Conservation (phyloP, 2,888 invertebrate species). For the Plagodis dolabraria region DNA sequence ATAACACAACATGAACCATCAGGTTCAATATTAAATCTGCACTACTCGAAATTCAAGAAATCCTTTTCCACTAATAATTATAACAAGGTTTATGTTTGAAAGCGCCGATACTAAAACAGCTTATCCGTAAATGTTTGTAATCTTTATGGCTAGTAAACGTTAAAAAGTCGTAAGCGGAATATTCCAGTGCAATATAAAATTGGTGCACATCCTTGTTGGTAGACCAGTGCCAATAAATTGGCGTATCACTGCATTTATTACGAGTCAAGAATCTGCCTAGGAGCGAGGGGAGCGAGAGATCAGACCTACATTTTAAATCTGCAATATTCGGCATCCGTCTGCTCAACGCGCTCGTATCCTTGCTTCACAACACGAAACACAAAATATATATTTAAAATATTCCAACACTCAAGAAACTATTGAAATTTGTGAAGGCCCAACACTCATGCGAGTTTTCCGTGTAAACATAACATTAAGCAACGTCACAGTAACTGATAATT, state of each 20-base stretch:
- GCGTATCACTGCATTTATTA: slow-evolving; percentile 29
- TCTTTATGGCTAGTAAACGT: no score
- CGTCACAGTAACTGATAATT: slow-evolving; percentile 22
- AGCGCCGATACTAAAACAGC: no score
- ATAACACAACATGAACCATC: no score
- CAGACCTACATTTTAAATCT: slow-evolving; percentile 28
- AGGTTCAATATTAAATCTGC: no score
- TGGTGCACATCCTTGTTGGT: slow-evolving; percentile 36
- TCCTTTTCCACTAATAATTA: no score
- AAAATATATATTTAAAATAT: no score
- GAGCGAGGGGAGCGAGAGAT: slow-evolving; percentile 27
- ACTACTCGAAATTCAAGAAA: no score
- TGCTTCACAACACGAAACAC: not conserved
- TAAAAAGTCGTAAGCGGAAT: not conserved
- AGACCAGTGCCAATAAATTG: slow-evolving; percentile 9
- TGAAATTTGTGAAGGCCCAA: not conserved
- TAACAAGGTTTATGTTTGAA: no score
- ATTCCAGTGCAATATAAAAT: slow-evolving; percentile 31
- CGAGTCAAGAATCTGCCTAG: slow-evolving; percentile 28
- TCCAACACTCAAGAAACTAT: no score
- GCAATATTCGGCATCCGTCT: slow-evolving; percentile 34
- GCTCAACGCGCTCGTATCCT: slow-evolving; percentile 21
- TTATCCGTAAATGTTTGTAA: no score
- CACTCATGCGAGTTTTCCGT: not conserved
- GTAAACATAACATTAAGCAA: slow-evolving; percentile 16